Percentiles rank a stretch among this genome's conserved stretches.
Evolutionary conservation across 2,888 invertebrate genomes (phyloP).

Genomic region (Mesoligia furuncula): DNA sequence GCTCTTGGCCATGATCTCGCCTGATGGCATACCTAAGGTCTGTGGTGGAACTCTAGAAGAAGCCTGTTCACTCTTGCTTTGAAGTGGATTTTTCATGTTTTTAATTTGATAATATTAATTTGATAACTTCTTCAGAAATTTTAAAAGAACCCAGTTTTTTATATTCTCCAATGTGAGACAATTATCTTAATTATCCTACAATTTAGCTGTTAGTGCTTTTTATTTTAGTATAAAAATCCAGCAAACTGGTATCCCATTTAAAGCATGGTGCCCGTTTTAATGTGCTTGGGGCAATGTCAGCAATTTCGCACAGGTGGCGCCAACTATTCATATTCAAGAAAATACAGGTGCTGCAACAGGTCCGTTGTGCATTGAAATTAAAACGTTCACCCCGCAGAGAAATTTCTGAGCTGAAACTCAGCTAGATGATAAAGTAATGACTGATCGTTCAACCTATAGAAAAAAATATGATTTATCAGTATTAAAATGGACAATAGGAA

Average conservation of each 20-base stretch:
- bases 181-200: not conserved
- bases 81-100: not conserved
- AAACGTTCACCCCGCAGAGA: conserved; percentile 13
- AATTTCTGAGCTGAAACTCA: conserved; percentile 11
- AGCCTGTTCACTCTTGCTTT: not conserved
- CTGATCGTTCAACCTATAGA: conserved; percentile 1
- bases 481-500: not conserved
- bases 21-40: too few relatives aligned
- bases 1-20: not conserved
- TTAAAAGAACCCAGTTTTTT: not conserved
- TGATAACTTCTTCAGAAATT: not conserved
- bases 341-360: conserved; percentile 41
- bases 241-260: not conserved
- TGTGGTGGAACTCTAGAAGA: too few relatives aligned
- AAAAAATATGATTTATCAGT: not conserved
- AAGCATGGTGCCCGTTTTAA: conserved; percentile 21
- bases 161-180: not conserved
- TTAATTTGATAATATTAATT: not conserved
- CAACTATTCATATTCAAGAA: conserved; percentile 37
- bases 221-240: not conserved
- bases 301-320: conserved; percentile 43
- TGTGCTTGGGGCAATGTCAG: conserved; percentile 24
- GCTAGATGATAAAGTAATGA: not conserved
- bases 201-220: not conserved
- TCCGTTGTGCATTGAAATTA: conserved; percentile 22